Evolutionary conservation across 2,797 vertebrate species (phyloP), one percentile per base, ranked within the genome.

Genomic region (Pangasius macronema): DNA sequence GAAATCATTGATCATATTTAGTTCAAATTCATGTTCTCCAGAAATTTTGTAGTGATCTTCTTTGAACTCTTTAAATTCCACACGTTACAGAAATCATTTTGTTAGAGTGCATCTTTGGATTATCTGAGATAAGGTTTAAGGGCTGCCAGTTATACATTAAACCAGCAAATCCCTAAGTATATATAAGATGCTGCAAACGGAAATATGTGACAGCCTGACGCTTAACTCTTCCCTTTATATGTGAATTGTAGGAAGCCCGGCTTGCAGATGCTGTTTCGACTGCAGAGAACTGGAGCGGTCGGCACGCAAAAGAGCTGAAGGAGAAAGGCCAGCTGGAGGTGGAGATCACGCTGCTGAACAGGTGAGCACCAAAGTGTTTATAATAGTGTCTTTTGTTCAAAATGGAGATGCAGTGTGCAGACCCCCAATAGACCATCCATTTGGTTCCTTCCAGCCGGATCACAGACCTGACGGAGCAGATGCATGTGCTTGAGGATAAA

Each of bases 301-400:
- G 94, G 33, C 95, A 97, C 84, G 92, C 93, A 83, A 94, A 96
- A 91, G 95, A 96, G 83, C 86, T 94, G 9, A 97, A 97, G 87
- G 97, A 98, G 42, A 98, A 97, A 86, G 95, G 91, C 65, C 95
- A 96, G 86, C 93, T 97, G 0, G 97, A 99, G 91, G 81, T 95
- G 30, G 97, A 98, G 85, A 90, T 97, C 0, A 95, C 96, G 1
- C 87, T 95, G 24, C 89, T 98, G 85, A 98, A 96, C 76, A 97
- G 96, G 98, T 99, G 93, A 72, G 93, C 85, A 80, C 36, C 81
- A 61, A 33, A 53, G 6, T 57, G 24, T 59, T 75, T n/a, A 57
- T 59, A 59, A 75, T 46, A 57, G 36, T 10, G 8, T 42, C 27
- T 49, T 39, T 16, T 61, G 82, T 0, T 76, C 24, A 5, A 87